phyloP scores from a whole-genome alignment of 1,140 invertebrate species.

The Cydia strobilella region DNA sequence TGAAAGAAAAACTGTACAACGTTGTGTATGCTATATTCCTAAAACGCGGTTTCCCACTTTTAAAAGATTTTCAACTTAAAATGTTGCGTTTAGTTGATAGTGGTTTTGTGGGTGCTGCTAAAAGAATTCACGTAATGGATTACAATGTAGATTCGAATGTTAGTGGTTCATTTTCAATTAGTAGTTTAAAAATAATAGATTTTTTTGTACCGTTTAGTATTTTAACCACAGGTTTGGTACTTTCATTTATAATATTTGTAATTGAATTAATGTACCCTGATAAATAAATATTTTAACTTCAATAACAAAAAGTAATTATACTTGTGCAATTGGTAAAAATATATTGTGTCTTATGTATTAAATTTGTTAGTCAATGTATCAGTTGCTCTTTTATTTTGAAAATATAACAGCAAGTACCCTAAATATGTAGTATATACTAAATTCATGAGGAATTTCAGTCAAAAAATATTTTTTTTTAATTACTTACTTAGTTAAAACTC shows the following conservation, averaged over 20 bases:
- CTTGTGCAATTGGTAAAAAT: neutral
- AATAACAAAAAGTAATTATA: too few species aligned
- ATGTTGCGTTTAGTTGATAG: neutral
- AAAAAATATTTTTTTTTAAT: too few species aligned
- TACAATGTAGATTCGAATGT: neutral
- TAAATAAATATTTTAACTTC: neutral
- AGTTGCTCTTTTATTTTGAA: too few species aligned
- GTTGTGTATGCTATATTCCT: neutral
- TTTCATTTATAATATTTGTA: neutral
- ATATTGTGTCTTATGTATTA: too few species aligned
- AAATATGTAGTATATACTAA: too few species aligned
- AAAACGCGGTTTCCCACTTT: neutral
- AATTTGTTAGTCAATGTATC: too few species aligned
- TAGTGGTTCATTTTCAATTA: neutral
- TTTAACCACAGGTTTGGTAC: neutral
- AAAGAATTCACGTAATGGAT: neutral
- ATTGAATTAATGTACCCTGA: neutral
- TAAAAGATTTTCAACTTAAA: neutral
- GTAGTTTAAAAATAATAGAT: slow-evolving; percentile 5
- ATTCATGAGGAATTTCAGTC: too few species aligned
- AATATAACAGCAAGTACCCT: too few species aligned
- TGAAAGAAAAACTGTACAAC: slow-evolving; percentile 10
- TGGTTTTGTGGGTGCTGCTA: neutral
- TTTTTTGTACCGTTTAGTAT: slow-evolving; percentile 2
- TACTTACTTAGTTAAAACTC: too few species aligned